Evolutionary conservation across 2,113 vertebrate genomes (phyloP).

Genomic region (Cepphus grylle): DNA sequence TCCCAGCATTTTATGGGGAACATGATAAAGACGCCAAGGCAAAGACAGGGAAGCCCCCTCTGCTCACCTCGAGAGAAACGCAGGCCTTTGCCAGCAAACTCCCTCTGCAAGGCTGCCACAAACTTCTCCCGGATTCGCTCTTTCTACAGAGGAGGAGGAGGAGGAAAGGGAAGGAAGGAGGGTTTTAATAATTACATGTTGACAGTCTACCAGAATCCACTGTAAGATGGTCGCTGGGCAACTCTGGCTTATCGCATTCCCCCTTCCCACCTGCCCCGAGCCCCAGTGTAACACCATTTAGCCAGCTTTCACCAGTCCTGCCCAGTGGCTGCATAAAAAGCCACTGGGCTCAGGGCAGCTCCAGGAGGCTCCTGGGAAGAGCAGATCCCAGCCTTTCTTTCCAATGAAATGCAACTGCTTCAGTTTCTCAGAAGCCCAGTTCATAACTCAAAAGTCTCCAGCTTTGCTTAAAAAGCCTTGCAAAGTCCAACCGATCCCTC

Average conservation of each 20-base stretch:
- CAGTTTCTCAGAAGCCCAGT: neutral
- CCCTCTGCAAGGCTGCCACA: slow-evolving; percentile 88
- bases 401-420: neutral
- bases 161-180: neutral
- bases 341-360: neutral
- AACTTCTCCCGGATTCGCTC: slow-evolving; percentile 96
- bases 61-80: slow-evolving; percentile 88
- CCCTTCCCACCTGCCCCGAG: neutral
- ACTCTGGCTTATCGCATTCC: neutral
- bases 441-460: neutral
- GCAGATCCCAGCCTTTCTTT: neutral
- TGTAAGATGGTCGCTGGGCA: neutral
- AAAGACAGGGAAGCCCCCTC: neutral
- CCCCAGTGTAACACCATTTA: neutral
- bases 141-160: slow-evolving; percentile 73
- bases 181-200: neutral
- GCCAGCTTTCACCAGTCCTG: neutral
- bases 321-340: neutral
- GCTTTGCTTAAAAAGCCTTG: neutral
- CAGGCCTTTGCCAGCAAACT: slow-evolving; percentile 95
- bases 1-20: neutral
- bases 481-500: neutral
- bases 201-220: neutral
- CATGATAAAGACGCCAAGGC: neutral
- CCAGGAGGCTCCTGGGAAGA: neutral